Conservation (phyloP, 2,888 invertebrate species). For the Smittia aterrima region DNA sequence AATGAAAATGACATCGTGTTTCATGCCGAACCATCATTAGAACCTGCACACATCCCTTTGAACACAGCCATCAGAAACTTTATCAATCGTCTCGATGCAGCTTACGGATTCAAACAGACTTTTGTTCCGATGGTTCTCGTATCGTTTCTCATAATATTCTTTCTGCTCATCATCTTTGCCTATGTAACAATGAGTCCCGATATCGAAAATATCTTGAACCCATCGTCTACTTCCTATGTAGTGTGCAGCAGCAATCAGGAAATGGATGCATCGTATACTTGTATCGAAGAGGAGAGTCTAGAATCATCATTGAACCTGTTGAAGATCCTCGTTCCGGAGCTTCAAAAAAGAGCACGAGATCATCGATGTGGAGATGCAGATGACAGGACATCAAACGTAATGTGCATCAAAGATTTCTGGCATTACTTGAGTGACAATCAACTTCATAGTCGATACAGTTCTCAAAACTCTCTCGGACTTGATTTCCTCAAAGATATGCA, state of each 20-base stretch:
- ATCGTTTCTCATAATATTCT: constrained; percentile 62
- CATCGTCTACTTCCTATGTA: constrained; percentile 49
- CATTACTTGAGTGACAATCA: constrained; percentile 7
- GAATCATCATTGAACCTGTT: constrained; percentile 63
- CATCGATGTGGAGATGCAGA: constrained; percentile 58
- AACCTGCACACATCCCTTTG: constrained; percentile 45
- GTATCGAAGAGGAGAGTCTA: constrained; percentile 63
- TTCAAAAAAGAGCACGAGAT: constrained; percentile 60
- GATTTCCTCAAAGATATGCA: constrained; percentile 49
- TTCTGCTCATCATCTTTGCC: constrained; percentile 64
- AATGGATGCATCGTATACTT: constrained; percentile 57
- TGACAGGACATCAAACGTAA: background rate
- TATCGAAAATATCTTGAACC: constrained; percentile 48
- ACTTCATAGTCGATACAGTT: background rate
- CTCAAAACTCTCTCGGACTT: background rate
- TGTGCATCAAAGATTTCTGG: constrained; percentile 17
- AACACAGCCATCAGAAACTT: constrained; percentile 45
- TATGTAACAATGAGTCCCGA: constrained; percentile 61
- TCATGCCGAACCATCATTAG: constrained; percentile 42
- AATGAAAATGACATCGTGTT: constrained; percentile 41
- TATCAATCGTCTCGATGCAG: constrained; percentile 46
- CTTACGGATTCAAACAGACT: constrained; percentile 48
- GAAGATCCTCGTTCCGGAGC: constrained; percentile 63
- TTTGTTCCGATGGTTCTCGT: constrained; percentile 65
- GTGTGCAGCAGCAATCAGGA: constrained; percentile 58